Conservation (phyloP, 2,888 invertebrate genomes). For the Empis stercorea region DNA sequence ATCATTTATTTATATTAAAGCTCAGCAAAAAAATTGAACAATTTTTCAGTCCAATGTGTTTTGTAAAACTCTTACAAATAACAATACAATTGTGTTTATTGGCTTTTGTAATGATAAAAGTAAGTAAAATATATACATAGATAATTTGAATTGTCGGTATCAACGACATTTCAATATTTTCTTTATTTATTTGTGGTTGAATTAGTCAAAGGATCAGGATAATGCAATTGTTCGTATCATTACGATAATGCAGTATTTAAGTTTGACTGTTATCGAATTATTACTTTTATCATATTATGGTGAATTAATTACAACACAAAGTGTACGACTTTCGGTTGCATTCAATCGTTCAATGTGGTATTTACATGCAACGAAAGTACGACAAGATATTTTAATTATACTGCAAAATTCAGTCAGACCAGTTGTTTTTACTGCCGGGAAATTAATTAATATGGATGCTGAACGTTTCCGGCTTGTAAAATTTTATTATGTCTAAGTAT, state of each 20-base stretch:
- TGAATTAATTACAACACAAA: constrained; percentile 22
- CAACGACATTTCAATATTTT: too few species aligned
- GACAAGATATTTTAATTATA: constrained; percentile 22
- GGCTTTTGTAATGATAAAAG: constrained; percentile 28
- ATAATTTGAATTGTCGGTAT: too few species aligned
- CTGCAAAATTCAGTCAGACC: constrained; percentile 19
- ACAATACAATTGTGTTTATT: constrained; percentile 28
- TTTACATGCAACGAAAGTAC: constrained; percentile 19
- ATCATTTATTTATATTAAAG: constrained; percentile 26
- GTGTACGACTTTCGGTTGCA: constrained; percentile 25
- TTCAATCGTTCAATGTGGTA: constrained; percentile 26
- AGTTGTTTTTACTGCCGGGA: constrained; percentile 24
- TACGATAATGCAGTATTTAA: constrained; percentile 23
- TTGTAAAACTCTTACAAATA: constrained; percentile 27
- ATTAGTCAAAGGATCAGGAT: background rate
- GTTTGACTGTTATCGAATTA: constrained; percentile 24
- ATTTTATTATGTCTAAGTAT: background rate
- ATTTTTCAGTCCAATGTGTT: constrained; percentile 28
- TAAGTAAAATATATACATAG: constrained; percentile 14
- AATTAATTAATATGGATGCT: constrained; percentile 23
- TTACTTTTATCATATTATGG: constrained; percentile 28
- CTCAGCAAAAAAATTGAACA: constrained; percentile 24
- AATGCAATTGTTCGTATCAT: constrained; percentile 12
- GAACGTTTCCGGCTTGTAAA: constrained; percentile 24
- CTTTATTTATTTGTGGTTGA: too few species aligned